Evolutionary conservation across 2,797 vertebrate species (phyloP).

Genomic region (Fringilla coelebs): DNA sequence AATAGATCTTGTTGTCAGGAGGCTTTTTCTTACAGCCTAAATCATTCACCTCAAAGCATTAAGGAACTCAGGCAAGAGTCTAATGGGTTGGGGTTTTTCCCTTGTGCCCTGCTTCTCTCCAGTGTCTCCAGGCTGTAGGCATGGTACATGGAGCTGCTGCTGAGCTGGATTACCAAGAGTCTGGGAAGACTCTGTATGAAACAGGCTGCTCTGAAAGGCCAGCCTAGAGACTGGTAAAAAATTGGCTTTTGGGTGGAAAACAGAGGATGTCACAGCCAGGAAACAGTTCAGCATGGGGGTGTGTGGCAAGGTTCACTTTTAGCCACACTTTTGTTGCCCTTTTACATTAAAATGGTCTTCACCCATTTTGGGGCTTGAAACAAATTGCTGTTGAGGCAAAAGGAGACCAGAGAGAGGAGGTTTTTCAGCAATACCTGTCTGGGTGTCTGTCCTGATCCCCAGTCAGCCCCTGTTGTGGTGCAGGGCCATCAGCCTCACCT

Average conservation of each 20-base stretch:
- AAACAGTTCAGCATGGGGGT: neutral
- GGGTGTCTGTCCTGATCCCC: neutral
- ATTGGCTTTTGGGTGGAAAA: conserved; percentile 1
- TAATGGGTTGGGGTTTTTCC: conserved; percentile 14
- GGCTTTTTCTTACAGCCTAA: conserved; percentile 39
- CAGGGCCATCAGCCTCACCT: neutral
- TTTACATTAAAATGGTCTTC: neutral
- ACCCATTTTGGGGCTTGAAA: neutral
- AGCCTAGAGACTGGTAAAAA: neutral
- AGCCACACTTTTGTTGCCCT: neutral
- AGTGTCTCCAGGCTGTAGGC: neutral
- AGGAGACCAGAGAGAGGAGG: neutral
- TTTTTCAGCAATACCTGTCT: neutral
- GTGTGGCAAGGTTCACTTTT: neutral
- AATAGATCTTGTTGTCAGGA: conserved; percentile 62
- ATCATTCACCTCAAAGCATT: conserved; percentile 42
- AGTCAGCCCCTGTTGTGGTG: neutral
- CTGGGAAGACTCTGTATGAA: neutral
- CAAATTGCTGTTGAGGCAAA: neutral
- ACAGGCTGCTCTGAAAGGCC: neutral
- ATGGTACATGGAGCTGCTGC: neutral
- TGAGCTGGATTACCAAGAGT: neutral
- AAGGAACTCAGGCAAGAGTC: conserved; percentile 27
- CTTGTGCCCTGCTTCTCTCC: neutral
- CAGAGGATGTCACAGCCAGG: neutral